Conservation (phyloP, 1,140 invertebrate species). For the Cryptotermes secundus region DNA sequence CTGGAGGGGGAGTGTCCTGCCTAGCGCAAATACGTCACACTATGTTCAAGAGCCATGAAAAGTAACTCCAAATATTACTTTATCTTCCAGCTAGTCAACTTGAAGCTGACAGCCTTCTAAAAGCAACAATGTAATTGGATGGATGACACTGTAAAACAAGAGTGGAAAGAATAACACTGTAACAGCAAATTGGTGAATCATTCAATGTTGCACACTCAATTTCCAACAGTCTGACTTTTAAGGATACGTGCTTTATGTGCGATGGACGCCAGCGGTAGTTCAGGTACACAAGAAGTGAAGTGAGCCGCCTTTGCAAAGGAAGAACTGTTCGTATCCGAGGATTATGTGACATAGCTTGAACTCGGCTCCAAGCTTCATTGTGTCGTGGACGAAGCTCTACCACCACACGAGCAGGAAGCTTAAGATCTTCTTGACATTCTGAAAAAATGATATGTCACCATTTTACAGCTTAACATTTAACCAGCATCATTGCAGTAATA, state of each 20-base stretch:
- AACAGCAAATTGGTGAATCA: too few species aligned
- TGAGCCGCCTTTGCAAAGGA: slow-evolving; percentile 72
- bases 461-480: background rate
- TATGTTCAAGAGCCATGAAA: too few species aligned
- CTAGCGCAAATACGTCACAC: too few species aligned
- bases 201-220: background rate
- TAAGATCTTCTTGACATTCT: slow-evolving; percentile 76
- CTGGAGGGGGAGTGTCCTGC: too few species aligned
- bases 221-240: slow-evolving; percentile 34
- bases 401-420: slow-evolving; percentile 75
- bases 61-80: too few species aligned
- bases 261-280: slow-evolving; percentile 70
- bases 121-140: too few species aligned
- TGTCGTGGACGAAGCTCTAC: slow-evolving; percentile 76
- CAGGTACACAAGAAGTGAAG: slow-evolving; percentile 72
- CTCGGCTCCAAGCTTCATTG: slow-evolving; percentile 76
- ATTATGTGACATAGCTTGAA: slow-evolving; percentile 87
- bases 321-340: slow-evolving; percentile 76
- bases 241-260: slow-evolving; percentile 59
- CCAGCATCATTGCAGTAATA: too few species aligned
- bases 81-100: too few species aligned
- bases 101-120: too few species aligned
- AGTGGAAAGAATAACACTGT: too few species aligned
- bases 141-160: too few species aligned
- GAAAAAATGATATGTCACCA: background rate